Evolutionary conservation across 1,140 invertebrate species (phyloP).

Genomic region (Frieseomelitta varia): DNA sequence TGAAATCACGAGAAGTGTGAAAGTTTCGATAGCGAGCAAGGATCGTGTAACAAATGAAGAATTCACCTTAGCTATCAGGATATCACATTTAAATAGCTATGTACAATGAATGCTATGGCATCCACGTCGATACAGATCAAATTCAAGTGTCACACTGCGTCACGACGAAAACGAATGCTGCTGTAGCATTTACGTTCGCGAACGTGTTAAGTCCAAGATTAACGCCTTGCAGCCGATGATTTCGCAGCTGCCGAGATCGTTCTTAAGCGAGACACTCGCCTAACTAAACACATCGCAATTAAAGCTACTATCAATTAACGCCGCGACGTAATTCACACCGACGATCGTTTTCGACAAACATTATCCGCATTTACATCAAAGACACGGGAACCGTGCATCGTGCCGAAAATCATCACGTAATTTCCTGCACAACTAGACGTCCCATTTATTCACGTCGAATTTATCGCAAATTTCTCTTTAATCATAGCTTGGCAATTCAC

Average conservation of each 20-base stretch:
- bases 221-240: neutral
- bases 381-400: neutral
- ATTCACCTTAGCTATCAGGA: too few species aligned
- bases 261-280: neutral
- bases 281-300: neutral
- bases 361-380: constrained; percentile 27
- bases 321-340: neutral
- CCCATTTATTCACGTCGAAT: neutral
- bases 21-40: too few species aligned
- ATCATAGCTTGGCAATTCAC: neutral
- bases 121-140: too few species aligned
- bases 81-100: too few species aligned
- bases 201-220: neutral
- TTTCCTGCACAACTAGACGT: constrained; percentile 8
- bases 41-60: too few species aligned
- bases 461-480: neutral
- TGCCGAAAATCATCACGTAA: neutral
- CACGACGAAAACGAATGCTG: too few species aligned
- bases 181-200: too few species aligned
- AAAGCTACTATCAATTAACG: constrained; percentile 18
- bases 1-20: too few species aligned
- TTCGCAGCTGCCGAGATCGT: neutral
- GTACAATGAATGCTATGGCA: too few species aligned
- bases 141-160: too few species aligned
- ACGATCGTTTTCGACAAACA: constrained; percentile 3